Conservation (phyloP, 1,140 invertebrate species). For the Philopotamus ludificatus region DNA sequence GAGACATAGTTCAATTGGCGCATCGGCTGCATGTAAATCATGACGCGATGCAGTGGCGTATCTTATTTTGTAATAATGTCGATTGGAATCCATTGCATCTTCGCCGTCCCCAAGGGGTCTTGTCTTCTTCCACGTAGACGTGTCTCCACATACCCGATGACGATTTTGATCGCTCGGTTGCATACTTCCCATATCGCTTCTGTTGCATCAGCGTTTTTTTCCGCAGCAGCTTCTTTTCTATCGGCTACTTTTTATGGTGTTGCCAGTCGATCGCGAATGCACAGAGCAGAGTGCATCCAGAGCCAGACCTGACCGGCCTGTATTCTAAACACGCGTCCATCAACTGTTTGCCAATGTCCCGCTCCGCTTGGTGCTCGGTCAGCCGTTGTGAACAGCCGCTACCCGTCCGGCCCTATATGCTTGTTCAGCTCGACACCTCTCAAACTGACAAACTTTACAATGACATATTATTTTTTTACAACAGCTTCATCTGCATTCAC, state of each 20-base stretch:
- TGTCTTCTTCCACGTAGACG: too few relatives aligned
- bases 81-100: too few relatives aligned
- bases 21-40: too few relatives aligned
- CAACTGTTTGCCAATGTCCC: constrained; percentile 33
- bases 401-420: background rate
- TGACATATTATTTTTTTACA: too few relatives aligned
- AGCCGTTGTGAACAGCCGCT: constrained; percentile 25
- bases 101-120: too few relatives aligned
- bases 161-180: too few relatives aligned
- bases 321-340: constrained; percentile 35
- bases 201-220: background rate
- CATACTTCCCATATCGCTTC: background rate
- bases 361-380: constrained; percentile 23
- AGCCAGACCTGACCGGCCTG: background rate
- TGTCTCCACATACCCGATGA: too few relatives aligned
- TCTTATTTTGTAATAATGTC: too few relatives aligned
- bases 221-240: background rate
- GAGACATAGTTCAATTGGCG: too few relatives aligned
- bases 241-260: background rate
- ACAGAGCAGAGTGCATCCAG: too few relatives aligned
- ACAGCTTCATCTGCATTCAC: too few relatives aligned
- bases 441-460: background rate
- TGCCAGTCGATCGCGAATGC: background rate
- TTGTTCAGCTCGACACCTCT: background rate
- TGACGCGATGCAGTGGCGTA: too few relatives aligned